phyloP scores from a whole-genome alignment of 2,113 vertebrate species.

The Echinops telfairi region DNA sequence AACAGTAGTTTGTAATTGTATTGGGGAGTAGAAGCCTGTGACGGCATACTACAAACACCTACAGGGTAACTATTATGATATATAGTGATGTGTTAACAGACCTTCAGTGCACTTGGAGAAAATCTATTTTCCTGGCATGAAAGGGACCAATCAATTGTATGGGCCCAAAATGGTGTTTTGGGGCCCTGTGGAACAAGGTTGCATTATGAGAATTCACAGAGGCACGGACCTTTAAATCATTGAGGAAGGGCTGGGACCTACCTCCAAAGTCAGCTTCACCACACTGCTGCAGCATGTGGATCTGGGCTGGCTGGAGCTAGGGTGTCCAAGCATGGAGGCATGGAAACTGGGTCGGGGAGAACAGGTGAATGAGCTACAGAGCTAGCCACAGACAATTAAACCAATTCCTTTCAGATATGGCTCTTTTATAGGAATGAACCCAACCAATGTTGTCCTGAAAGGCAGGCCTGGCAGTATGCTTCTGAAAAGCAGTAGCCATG shows the following conservation, averaged over 20 bases:
- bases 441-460: neutral
- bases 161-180: slow-evolving; percentile 53
- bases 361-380: neutral
- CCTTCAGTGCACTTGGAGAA: slow-evolving; percentile 50
- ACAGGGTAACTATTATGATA: slow-evolving; percentile 15
- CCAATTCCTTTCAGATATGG: neutral
- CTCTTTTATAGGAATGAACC: neutral
- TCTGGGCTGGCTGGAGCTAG: neutral
- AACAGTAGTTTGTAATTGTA: neutral
- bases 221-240: neutral
- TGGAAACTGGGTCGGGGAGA: no score
- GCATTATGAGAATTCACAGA: slow-evolving; percentile 54
- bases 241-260: neutral
- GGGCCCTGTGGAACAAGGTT: neutral
- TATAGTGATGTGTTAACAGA: slow-evolving; percentile 33
- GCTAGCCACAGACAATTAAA: neutral
- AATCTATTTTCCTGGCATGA: slow-evolving; percentile 60
- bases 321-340: neutral
- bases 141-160: slow-evolving; percentile 51
- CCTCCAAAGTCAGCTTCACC: neutral
- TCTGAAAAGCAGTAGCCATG: neutral
- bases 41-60: slow-evolving; percentile 7
- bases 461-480: neutral
- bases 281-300: neutral
- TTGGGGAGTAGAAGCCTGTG: neutral